phyloP scores from a whole-genome alignment of 2,797 vertebrate species.

The Myotis planiceps region DNA sequence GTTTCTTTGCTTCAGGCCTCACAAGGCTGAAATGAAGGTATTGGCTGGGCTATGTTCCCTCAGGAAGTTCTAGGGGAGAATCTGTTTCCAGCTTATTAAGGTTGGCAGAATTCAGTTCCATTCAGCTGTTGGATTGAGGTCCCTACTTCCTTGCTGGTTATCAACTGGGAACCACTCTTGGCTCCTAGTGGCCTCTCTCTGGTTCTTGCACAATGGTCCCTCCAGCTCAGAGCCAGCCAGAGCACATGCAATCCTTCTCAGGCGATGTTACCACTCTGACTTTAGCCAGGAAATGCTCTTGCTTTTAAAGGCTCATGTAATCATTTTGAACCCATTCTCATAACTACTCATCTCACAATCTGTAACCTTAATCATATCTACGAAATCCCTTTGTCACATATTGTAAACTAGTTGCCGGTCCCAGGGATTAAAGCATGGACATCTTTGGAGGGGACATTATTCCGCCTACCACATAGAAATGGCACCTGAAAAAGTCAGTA shows the following conservation, averaged over 20 bases:
- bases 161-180: neutral
- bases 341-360: slow-evolving; percentile 35
- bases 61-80: neutral
- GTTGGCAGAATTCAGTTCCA: slow-evolving; percentile 9
- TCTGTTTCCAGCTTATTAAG: neutral
- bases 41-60: neutral
- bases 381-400: neutral
- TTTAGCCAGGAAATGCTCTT: neutral
- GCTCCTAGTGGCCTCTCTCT: neutral
- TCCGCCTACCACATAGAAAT: neutral
- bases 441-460: neutral
- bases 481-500: neutral
- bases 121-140: neutral
- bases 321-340: neutral
- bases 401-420: neutral
- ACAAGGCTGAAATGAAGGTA: neutral
- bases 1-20: neutral
- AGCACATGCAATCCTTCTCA: neutral
- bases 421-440: neutral
- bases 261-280: neutral
- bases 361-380: neutral
- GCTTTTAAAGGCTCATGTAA: neutral
- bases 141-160: neutral
- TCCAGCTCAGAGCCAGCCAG: neutral
- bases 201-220: neutral